Conservation (phyloP, 2,888 invertebrate genomes). For the Eremobia ochroleuca region DNA sequence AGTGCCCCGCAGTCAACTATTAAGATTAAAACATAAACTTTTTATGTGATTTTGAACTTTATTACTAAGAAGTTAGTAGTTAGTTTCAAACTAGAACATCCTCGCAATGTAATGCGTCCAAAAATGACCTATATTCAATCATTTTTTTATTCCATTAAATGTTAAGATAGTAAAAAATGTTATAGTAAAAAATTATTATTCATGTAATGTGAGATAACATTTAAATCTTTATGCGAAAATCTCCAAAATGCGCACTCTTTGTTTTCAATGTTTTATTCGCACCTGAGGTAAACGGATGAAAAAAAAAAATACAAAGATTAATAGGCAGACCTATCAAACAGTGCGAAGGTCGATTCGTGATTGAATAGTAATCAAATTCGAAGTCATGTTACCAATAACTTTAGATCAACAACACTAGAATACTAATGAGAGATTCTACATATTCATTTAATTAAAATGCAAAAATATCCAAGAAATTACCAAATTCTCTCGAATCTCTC, state of each 20-base stretch:
- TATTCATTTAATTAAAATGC: conserved; percentile 28
- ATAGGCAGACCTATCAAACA: conserved; percentile 30
- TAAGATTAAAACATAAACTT: background rate
- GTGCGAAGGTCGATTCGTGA: conserved; percentile 76
- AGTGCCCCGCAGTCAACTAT: accelerated
- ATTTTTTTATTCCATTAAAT: conserved; percentile 8
- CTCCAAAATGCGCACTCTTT: background rate
- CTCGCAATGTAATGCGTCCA: conserved; percentile 11
- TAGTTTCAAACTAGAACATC: conserved; percentile 16
- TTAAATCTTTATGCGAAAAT: background rate
- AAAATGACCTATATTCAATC: conserved; percentile 38
- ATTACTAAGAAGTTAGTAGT: background rate
- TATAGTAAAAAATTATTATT: background rate
- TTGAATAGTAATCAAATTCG: conserved; percentile 38
- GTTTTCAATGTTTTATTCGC: background rate
- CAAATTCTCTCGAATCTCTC: conserved; percentile 87
- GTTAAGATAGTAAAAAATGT: too few relatives aligned
- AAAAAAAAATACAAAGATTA: conserved; percentile 50
- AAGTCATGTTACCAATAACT: conserved; percentile 29
- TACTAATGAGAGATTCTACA: conserved; percentile 34
- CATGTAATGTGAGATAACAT: background rate
- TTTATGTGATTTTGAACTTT: background rate
- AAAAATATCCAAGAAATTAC: conserved; percentile 71
- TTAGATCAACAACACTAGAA: conserved; percentile 34
- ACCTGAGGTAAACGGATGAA: conserved; percentile 16